A percentile compares a stretch with the other conserved stretches of the same genome.
Conservation (phyloP, 53 echinoderm and acorn worm genomes). For the Paracentrotus lividus region DNA sequence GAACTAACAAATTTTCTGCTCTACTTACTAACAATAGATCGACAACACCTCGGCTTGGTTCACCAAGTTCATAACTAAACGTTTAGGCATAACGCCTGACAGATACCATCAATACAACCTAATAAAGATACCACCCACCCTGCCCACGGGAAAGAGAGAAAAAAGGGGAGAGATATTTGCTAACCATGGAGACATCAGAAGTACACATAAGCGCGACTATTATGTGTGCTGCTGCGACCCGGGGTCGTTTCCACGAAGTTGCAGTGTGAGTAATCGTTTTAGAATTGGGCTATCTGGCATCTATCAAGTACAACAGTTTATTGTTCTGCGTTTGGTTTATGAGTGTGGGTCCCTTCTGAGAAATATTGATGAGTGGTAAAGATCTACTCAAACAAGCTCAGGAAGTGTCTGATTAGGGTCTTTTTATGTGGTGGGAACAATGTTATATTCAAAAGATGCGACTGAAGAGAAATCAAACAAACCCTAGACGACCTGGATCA, state of each 20-base stretch:
- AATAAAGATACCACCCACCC: background rate
- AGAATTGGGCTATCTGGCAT: background rate
- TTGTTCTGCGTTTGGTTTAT: background rate
- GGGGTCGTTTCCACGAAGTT: conserved; percentile 33
- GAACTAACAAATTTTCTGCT: conserved; percentile 47
- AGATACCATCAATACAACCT: background rate
- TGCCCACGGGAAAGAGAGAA: background rate
- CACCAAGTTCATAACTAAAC: conserved; percentile 14
- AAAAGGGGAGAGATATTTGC: background rate
- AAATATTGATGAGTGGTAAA: background rate
- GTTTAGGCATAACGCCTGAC: background rate
- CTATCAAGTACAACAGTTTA: background rate
- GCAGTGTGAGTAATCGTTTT: background rate
- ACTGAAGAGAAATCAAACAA: background rate
- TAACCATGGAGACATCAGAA: background rate
- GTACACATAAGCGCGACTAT: background rate
- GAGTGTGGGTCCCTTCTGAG: background rate
- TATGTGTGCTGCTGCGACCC: background rate
- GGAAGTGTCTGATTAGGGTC: conserved; percentile 14
- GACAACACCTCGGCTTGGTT: background rate
- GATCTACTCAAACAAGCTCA: conserved; percentile 32
- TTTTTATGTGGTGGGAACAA: background rate
- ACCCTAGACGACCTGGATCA: background rate
- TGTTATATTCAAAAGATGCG: conserved; percentile 1
- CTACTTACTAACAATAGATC: background rate